phyloP scores from a whole-genome alignment of 2,888 invertebrate genomes.

The Netelia virgata region DNA sequence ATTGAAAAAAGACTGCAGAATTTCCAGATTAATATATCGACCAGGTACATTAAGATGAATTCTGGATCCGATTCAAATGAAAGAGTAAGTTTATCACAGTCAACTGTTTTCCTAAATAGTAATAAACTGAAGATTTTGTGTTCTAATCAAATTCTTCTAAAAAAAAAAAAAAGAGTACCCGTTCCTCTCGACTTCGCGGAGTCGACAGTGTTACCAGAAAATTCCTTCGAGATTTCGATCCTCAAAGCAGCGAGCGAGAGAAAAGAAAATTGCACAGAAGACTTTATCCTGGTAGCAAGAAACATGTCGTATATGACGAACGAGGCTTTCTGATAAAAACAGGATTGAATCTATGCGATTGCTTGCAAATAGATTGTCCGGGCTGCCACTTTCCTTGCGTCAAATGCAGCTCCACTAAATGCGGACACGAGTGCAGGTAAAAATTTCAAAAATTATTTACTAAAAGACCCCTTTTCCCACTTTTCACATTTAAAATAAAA shows the following conservation, averaged over 20 bases:
- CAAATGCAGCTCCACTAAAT: constrained; percentile 91
- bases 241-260: constrained; percentile 92
- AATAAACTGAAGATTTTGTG: not conserved
- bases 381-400: constrained; percentile 95
- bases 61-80: constrained; percentile 56
- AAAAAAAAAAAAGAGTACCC: constrained; percentile 70
- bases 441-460: constrained; percentile 5
- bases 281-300: constrained; percentile 86
- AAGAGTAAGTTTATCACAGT: constrained; percentile 34
- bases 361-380: constrained; percentile 90
- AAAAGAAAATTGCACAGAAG: constrained; percentile 91
- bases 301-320: constrained; percentile 89
- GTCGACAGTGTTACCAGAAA: constrained; percentile 79
- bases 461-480: constrained; percentile 7
- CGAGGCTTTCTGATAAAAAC: constrained; percentile 88
- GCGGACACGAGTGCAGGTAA: constrained; percentile 92
- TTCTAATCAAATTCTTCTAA: constrained; percentile 3
- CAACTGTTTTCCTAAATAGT: not conserved
- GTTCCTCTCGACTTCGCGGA: constrained; percentile 75
- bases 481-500: not conserved
- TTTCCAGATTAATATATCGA: not conserved
- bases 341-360: constrained; percentile 93
- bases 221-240: constrained; percentile 88
- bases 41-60: constrained; percentile 40
- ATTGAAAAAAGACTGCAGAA: too few species aligned